These are phyloP conservation scores for Dendroctonus valens DNA, from an alignment of 1,140 invertebrate genomes.

Conservation along the genomic window DNA sequence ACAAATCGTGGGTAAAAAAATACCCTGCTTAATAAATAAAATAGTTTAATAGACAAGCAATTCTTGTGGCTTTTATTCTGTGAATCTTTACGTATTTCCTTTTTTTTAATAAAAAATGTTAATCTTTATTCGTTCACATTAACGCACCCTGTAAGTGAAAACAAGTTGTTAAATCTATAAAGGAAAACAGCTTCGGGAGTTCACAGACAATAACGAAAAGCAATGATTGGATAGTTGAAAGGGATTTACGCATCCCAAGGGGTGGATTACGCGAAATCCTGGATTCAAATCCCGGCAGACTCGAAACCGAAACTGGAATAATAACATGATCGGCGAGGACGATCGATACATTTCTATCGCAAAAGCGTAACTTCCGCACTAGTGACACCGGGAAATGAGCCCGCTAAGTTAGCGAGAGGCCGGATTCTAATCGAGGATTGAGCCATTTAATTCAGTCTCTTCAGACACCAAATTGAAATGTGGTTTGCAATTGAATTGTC, in stretches of 20 bases:
- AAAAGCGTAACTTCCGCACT: constrained; percentile 29
- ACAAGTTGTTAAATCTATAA: constrained; percentile 22
- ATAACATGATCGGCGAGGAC: constrained; percentile 24
- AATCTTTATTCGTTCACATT: too few species aligned
- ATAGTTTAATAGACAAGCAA: too few species aligned
- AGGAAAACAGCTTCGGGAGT: constrained; percentile 10
- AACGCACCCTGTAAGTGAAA: too few species aligned
- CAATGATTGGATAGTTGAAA: constrained; percentile 33
- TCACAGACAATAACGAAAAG: constrained; percentile 26
- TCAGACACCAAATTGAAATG: too few species aligned
- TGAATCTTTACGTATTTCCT: too few species aligned
- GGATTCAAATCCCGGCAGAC: constrained; percentile 28
- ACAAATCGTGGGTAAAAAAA: too few species aligned
- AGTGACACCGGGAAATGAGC: constrained; percentile 28
- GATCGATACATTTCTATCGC: constrained; percentile 31
- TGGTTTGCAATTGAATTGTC: too few species aligned
- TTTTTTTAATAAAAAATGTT: too few species aligned
- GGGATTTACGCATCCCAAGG: constrained; percentile 28
- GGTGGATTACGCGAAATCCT: constrained; percentile 32
- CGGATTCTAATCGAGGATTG: constrained; percentile 1
- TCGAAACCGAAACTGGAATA: constrained; percentile 35
- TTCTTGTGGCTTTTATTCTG: too few species aligned
- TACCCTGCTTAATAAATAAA: too few species aligned
- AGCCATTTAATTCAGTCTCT: too few species aligned
- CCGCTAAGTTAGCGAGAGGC: constrained; percentile 11